Evolutionary conservation across 2,113 vertebrate genomes (phyloP), one percentile per base, ranked within the genome.

Genomic region (Nothobranchius furzeri): DNA sequence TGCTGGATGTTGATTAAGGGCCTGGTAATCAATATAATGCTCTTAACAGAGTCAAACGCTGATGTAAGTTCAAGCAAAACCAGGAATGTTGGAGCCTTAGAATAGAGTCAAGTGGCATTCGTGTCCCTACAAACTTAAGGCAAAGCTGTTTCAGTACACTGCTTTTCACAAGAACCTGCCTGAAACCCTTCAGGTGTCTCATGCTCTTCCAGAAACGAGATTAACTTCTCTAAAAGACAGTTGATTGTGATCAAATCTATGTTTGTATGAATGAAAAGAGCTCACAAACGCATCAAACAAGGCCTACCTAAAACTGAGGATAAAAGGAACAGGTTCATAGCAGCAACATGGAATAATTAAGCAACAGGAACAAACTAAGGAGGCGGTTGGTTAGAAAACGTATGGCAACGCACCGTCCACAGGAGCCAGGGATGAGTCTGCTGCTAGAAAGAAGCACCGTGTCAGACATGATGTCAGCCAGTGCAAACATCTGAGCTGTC

Each of bases 381-480:
- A 75, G 55, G 65, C 65, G 68, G 60, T 56, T 66, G 57, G 53
- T 62, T 43, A 17, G 17, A 20, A 50, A 40, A 15, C 24, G 30
- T 24, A 35, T 53, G 46, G 58, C 6, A 60, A 64, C 57, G 4
- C 51, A 74, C 51, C 17, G 60, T 69, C 64, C 24, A 72, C 73
- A 74, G 57, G 25, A 66, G 67, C 70, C 53, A 68, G 67, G 37
- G 61, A 49, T 68, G 73, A 42, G 68, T 75, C 49, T 60, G 60
- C 63, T 74, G 78, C 73, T 68, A 74, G 66, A 68, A 49, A 72
- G 56, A 75, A 76, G 55, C 52, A 60, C 25, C 11, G 72, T 79
- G 75, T 79, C 81, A 79, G 68, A 72, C 36, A 74, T 65, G 72
- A 73, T 36, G 12, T 67, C 73, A 76, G 73, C 67, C 64, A 82